A percentile compares a stretch with the other conserved stretches of the same genome.
These are phyloP conservation scores for Drosophila melanosoma DNA, from an alignment of 2,888 invertebrate genomes.

Conservation along the genomic window DNA sequence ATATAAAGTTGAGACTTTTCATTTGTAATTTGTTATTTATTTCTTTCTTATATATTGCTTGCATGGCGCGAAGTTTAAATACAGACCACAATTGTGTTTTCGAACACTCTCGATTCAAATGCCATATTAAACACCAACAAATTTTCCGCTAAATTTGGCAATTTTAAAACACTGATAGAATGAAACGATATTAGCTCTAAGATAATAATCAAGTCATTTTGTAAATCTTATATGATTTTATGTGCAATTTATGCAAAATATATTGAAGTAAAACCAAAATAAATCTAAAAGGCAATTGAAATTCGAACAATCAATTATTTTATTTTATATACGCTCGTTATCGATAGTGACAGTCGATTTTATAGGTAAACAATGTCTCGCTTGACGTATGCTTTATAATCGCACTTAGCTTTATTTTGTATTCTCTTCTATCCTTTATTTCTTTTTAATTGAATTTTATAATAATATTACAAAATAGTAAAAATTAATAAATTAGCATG, in stretches of 20 bases:
- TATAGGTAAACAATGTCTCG: background rate
- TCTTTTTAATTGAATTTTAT: background rate
- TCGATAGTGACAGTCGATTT: constrained; percentile 1
- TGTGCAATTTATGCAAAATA: background rate
- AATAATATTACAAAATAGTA: background rate
- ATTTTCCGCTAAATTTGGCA: background rate
- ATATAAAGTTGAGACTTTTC: background rate
- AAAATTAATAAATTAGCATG: too few relatives aligned
- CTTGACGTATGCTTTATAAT: constrained; percentile 2
- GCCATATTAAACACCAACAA: constrained; percentile 2
- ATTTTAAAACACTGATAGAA: background rate
- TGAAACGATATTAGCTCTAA: background rate
- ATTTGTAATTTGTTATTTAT: background rate
- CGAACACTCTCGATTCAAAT: constrained; percentile 1
- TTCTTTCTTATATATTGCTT: background rate
- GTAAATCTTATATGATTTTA: background rate
- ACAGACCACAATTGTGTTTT: background rate
- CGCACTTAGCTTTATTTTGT: too few relatives aligned
- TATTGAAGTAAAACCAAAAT: background rate
- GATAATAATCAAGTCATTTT: background rate
- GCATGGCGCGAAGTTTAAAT: background rate
- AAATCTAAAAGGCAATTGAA: background rate
- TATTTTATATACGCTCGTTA: background rate
- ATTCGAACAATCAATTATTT: background rate
- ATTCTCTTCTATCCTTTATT: background rate